These are phyloP conservation scores for Microtus pennsylvanicus DNA, from an alignment of 2,113 vertebrate species.

Conservation along the genomic window DNA sequence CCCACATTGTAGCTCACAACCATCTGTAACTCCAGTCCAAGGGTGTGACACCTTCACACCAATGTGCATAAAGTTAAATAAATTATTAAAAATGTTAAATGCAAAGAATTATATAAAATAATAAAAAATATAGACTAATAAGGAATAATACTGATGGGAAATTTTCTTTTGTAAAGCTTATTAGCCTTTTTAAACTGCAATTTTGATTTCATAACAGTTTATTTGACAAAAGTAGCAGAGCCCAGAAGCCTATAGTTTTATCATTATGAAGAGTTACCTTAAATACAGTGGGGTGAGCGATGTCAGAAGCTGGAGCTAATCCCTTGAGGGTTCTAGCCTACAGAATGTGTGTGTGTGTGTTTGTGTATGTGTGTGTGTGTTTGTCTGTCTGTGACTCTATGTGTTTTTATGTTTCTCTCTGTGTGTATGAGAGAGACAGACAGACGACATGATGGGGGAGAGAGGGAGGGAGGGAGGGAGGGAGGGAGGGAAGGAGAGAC, in stretches of 20 bases:
- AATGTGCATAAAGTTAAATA: too few relatives aligned
- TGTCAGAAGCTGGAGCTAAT: not conserved
- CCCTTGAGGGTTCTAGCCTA: not conserved
- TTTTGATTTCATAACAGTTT: conserved; percentile 36
- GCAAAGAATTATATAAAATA: not conserved
- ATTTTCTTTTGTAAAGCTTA: conserved; percentile 31
- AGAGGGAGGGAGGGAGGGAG: too few relatives aligned
- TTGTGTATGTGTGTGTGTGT: not conserved
- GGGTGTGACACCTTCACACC: too few relatives aligned
- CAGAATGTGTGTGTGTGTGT: not conserved
- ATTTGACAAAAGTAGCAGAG: conserved; percentile 29
- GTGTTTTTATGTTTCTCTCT: not conserved
- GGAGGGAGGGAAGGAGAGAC: too few relatives aligned
- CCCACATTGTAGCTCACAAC: too few relatives aligned
- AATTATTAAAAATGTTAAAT: conserved; percentile 29
- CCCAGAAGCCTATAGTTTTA: not conserved
- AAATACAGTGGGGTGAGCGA: not conserved
- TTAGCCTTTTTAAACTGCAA: conserved; percentile 13
- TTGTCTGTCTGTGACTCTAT: too few relatives aligned
- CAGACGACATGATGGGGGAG: too few relatives aligned
- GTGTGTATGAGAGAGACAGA: not conserved
- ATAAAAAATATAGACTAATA: not conserved
- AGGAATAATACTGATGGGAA: not conserved
- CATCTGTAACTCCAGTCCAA: too few relatives aligned
- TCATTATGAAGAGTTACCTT: not conserved